Evolutionary conservation across 2,113 vertebrate species (phyloP).

Genomic region (Thalassoma bifasciatum): DNA sequence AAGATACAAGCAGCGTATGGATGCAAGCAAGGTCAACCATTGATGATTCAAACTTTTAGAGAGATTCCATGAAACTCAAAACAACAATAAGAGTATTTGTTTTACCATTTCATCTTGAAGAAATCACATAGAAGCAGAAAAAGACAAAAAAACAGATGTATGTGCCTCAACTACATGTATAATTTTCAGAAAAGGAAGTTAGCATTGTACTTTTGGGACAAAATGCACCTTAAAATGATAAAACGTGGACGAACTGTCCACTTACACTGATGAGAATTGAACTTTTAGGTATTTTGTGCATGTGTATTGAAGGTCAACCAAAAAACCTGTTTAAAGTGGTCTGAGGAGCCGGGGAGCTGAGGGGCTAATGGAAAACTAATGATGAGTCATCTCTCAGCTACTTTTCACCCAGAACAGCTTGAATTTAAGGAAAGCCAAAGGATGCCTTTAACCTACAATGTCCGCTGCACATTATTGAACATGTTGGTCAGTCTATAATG

Average conservation of each 20-base stretch:
- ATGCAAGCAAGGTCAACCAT: too few species aligned
- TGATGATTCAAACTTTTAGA: too few species aligned
- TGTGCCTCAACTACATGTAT: too few species aligned
- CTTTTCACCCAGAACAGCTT: slow-evolving; percentile 11
- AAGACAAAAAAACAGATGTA: neutral
- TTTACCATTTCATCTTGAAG: too few species aligned
- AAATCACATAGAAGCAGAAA: too few species aligned
- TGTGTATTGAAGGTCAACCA: slow-evolving; percentile 46
- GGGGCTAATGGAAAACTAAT: slow-evolving; percentile 6
- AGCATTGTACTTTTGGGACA: neutral
- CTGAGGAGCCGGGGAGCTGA: neutral
- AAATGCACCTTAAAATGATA: slow-evolving; percentile 6
- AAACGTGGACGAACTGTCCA: neutral
- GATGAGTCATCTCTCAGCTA: slow-evolving; percentile 19
- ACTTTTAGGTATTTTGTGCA: too few species aligned
- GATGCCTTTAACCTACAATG: slow-evolving; percentile 20
- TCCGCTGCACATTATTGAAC: slow-evolving; percentile 34
- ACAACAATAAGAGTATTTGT: too few species aligned
- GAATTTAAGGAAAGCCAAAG: slow-evolving; percentile 36
- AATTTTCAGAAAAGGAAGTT: neutral
- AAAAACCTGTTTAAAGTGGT: slow-evolving; percentile 28
- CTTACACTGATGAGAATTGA: neutral
- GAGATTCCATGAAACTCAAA: too few species aligned
- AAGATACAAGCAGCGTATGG: too few species aligned
- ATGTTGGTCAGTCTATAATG: slow-evolving; percentile 37